Base-by-base conservation (phyloP, 2,797 vertebrate species). In the Crocodylus rhombifer region DNA sequence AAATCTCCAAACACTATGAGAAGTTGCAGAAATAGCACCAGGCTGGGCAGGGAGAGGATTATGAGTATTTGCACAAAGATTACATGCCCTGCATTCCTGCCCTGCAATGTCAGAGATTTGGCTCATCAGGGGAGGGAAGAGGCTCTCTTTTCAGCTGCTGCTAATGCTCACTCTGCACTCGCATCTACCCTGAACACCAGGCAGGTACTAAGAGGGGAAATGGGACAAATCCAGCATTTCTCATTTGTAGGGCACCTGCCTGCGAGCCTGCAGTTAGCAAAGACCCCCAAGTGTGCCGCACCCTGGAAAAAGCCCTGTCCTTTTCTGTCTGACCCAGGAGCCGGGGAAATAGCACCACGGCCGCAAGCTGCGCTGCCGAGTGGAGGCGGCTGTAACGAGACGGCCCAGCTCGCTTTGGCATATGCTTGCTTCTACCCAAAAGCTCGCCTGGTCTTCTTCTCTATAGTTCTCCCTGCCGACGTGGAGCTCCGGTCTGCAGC, bases 291-390 rank as follows among this genome's bases (percentile, higher is more conserved):
- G 42, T 10, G 10, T 26, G 14, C 51, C 20, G 55, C 28, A 30
- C 26, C 74, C 3, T 1, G 17, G 26, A 2, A 26, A 51, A 5
- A 5, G 4, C 33, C 51, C 28, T 13, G 12, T 11, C n/a, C 58
- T 17, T 5, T 3, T 51, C 23, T 82, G 64, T 60, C 55, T 30
- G 56, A 71, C 7, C 9, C 73, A 57, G 67, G 83, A 58, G 82
- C 64, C 93, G 84, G 87, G 74, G 88, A 82, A 61, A 67, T 93
- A 74, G 65, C 28, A 87, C n/a, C 55, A 26, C 18, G 77, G 25
- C 15, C 18, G 84, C 88, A 89, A 60, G 60, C 77, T 93, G 88
- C 79, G 87, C 74, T 74, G 67, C 55, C 74, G 84, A 85, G 26
- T 57, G 9, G 14, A 78, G 85, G 87, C 88, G 62, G 90, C 77